phyloP scores from a whole-genome alignment of 2,113 vertebrate genomes.

The Podocnemis expansa region DNA sequence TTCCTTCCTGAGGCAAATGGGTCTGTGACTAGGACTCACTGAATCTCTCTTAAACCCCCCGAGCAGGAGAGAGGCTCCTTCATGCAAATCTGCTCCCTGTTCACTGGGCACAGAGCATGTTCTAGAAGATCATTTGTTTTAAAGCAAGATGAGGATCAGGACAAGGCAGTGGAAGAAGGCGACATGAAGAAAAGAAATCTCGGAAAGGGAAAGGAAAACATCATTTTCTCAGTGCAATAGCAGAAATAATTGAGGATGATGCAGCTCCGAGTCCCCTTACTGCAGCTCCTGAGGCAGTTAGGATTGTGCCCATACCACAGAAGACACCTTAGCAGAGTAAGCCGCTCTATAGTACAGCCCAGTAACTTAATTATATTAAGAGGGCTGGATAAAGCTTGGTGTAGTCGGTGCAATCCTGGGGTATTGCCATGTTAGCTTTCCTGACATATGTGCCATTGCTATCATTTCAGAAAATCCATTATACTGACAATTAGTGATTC shows the following conservation, averaged over 20 bases:
- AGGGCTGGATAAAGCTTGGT: neutral
- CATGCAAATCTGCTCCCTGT: neutral
- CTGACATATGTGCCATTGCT: neutral
- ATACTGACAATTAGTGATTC: neutral
- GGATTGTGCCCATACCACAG: neutral
- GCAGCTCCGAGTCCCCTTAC: neutral
- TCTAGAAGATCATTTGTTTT: neutral
- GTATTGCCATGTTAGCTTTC: neutral
- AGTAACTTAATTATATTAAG: no score
- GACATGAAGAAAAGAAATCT: neutral
- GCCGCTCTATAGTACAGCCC: no score
- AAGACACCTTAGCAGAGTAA: neutral
- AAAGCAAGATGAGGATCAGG: neutral
- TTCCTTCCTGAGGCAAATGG: neutral
- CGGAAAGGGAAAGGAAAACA: neutral
- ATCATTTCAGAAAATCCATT: neutral
- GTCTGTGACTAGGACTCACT: neutral
- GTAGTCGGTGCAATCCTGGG: no score
- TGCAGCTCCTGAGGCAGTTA: neutral
- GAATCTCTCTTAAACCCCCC: neutral
- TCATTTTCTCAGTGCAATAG: neutral
- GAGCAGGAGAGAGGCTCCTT: neutral
- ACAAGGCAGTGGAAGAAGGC: neutral
- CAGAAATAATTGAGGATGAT: neutral
- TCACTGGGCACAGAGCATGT: neutral